Evolutionary conservation across 2,797 vertebrate genomes (phyloP).

Genomic region (Hephaestus fuliginosus): DNA sequence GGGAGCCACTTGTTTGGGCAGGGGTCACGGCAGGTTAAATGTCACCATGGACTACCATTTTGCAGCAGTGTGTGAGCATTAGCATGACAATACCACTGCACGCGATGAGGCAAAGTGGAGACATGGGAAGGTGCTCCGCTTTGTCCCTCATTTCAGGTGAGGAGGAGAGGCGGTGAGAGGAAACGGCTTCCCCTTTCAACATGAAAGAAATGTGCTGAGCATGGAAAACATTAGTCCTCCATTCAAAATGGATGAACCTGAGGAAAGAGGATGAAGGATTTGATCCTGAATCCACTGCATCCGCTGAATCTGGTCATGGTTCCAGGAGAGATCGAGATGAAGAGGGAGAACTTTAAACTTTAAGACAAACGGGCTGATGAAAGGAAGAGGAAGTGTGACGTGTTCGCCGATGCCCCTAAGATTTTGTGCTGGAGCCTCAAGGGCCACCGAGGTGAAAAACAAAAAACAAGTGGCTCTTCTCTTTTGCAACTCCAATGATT

Average conservation of each 20-base stretch:
- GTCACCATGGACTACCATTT: not conserved
- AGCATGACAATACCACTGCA: conserved; percentile 21
- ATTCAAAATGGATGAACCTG: not conserved
- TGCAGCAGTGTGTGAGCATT: conserved; percentile 31
- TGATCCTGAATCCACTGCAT: conserved; percentile 11
- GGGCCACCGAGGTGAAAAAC: conserved; percentile 21
- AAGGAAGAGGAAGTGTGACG: not conserved
- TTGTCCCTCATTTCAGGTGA: not conserved
- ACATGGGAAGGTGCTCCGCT: conserved; percentile 8
- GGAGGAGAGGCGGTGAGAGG: not conserved
- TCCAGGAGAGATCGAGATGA: not conserved
- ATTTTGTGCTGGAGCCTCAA: not conserved
- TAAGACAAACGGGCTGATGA: not conserved
- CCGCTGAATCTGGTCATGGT: not conserved
- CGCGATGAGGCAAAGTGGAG: not conserved
- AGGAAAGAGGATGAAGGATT: conserved; percentile 16
- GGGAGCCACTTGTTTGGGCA: not conserved
- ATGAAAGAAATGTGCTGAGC: not conserved
- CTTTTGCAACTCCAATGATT: conserved; percentile 26
- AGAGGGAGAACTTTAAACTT: not conserved
- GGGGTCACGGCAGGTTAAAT: conserved; percentile 26
- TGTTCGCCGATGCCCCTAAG: not conserved
- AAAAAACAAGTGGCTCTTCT: not conserved
- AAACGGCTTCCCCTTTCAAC: conserved; percentile 5
- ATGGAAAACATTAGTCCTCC: conserved; percentile 2